Conservation (phyloP, 2,797 vertebrate genomes). For the Brachyalestes nurse region DNA sequence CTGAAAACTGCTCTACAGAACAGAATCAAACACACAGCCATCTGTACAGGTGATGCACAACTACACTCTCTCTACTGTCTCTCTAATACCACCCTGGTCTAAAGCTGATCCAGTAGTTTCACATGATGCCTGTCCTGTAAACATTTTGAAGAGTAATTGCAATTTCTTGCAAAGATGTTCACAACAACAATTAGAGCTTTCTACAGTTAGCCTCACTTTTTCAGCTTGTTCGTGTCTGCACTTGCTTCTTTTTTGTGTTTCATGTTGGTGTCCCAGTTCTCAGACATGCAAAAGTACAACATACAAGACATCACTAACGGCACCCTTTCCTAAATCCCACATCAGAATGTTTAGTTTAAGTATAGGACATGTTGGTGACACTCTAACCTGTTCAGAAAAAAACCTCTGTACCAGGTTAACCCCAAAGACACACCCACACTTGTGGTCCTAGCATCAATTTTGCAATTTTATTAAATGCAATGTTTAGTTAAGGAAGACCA, state of each 20-base stretch:
- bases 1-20: slow-evolving; percentile 62
- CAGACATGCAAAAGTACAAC: too few species aligned
- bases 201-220: not conserved
- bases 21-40: slow-evolving; percentile 15
- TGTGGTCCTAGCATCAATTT: too few species aligned
- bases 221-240: not conserved
- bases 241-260: not conserved
- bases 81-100: not conserved
- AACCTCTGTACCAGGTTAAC: too few species aligned
- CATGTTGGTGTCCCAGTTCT: too few species aligned
- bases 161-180: not conserved
- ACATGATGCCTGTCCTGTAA: not conserved
- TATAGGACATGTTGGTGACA: too few species aligned
- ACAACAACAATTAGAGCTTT: not conserved
- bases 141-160: not conserved
- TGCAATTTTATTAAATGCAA: too few species aligned
- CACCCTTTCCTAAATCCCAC: too few species aligned
- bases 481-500: too few species aligned
- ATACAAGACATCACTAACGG: too few species aligned
- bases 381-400: too few species aligned
- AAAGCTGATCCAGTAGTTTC: not conserved
- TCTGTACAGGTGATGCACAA: slow-evolving; percentile 36
- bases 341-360: too few species aligned
- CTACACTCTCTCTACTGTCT: not conserved
- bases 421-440: too few species aligned